These are phyloP conservation scores for Drosophila paracracens DNA, from an alignment of 2,888 invertebrate species.

Conservation along the genomic window DNA sequence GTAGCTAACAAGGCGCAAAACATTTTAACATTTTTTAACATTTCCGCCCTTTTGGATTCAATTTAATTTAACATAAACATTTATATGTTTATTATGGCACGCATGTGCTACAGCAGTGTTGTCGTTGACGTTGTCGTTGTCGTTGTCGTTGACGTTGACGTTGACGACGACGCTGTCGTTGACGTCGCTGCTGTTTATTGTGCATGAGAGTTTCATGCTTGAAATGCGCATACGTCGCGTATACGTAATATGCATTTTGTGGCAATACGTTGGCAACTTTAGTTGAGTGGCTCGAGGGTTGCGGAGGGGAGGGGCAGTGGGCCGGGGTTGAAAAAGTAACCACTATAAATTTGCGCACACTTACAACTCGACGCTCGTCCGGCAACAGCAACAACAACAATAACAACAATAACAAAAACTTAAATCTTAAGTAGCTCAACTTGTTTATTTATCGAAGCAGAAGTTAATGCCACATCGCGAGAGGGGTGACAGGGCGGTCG, in stretches of 20 bases:
- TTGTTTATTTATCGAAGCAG: conserved; percentile 80
- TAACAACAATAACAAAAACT: conserved; percentile 57
- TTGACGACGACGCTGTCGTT: conserved; percentile 22
- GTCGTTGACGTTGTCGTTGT: background rate
- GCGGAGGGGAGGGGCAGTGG: background rate
- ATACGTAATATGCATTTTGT: conserved; percentile 70
- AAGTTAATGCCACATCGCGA: conserved; percentile 60
- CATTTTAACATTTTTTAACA: conserved; percentile 74
- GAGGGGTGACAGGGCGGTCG: conserved; percentile 1
- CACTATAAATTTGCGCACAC: conserved; percentile 74
- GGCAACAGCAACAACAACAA: conserved; percentile 44
- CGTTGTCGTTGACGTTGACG: conserved; percentile 5
- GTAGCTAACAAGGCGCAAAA: conserved; percentile 70
- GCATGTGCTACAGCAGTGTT: conserved; percentile 37
- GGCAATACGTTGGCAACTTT: conserved; percentile 41
- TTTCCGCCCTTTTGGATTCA: conserved; percentile 78
- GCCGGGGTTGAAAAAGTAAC: conserved; percentile 45
- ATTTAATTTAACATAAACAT: conserved; percentile 80
- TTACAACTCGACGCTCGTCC: conserved; percentile 66
- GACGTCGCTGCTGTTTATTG: conserved; percentile 62
- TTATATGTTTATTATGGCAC: conserved; percentile 72
- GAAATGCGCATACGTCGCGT: conserved; percentile 75
- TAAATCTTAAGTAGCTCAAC: conserved; percentile 80
- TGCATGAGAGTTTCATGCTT: conserved; percentile 77
- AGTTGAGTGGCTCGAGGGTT: background rate